Conservation (phyloP, 2,797 vertebrate species). For the Anomalospiza imberbis region DNA sequence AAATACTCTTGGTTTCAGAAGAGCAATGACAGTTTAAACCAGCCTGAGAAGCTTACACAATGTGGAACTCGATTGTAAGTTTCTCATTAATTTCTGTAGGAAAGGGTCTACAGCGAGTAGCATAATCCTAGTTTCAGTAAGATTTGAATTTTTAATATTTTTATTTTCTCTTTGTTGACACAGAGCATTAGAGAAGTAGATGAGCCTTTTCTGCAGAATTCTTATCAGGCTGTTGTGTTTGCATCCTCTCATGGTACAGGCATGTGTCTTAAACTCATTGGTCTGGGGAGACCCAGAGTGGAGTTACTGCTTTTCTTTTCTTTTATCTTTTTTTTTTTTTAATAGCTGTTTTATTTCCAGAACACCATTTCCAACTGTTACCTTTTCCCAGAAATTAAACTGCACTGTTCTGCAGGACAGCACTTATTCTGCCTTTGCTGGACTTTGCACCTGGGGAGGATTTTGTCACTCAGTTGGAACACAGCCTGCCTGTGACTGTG, state of each 20-base stretch:
- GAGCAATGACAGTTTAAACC: neutral
- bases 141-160: conserved; percentile 3
- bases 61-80: neutral
- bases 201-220: neutral
- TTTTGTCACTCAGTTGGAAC: neutral
- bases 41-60: neutral
- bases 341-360: neutral
- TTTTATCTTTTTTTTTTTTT: accelerated
- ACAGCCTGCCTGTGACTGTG: neutral
- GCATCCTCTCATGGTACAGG: neutral
- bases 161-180: neutral
- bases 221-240: neutral
- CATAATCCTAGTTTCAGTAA: neutral
- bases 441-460: neutral
- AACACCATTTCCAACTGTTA: neutral
- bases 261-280: neutral
- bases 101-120: neutral
- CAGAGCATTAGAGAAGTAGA: neutral
- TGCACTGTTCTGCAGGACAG: neutral
- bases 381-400: neutral
- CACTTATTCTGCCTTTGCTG: neutral
- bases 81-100: neutral
- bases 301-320: neutral
- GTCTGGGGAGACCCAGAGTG: neutral
- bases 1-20: neutral